Base-by-base conservation (phyloP, 2,797 vertebrate genomes). In the Orientallactaga sibirica region DNA sequence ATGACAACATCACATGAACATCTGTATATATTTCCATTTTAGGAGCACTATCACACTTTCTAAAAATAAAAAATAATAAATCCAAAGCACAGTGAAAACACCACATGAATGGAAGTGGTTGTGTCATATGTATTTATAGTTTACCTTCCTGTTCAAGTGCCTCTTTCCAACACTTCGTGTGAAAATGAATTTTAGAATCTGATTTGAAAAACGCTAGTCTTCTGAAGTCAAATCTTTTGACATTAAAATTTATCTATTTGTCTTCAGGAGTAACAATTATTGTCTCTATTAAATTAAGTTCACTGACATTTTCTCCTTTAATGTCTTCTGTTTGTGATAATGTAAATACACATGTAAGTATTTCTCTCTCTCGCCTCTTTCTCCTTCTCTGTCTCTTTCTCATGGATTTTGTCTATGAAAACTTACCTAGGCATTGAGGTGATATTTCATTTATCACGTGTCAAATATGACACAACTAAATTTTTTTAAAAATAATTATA, bases 21-120 rank as follows among this genome's bases (percentile, higher is more conserved):
- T 92, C 94, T 96, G 94, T 75, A 29, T 91, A 79, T 33, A 24
- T 55, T 95, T 77, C 66, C 93, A 66, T 90, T 95, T 97, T 89
- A 86, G 93, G 78, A 94, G 76, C 43, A 73, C 15, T n/a, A 58
- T 83, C 61, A 84, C 77, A 92, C 91, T 79, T 95, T 79, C 77
- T 77, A 75, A 96, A 96, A 73, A 55, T 91, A 82, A 91, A 74
- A 71, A 43, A 61, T 84, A 43, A 61, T 84, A 27, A 41, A 70
- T 19, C 33, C 37, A 81, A 75, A 78, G 73, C 73, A 94, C 55
- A 37, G 79, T 41, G 80, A 92, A 85, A 85, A 24, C 24, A 67
- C 27, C 41, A 61, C 37, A 12, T 58, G 85, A 78, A 79, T 37
- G 58, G 41, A 88, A 75, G 27, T 76, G 33, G 18, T 77, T 80